phyloP scores from a whole-genome alignment of 2,113 vertebrate genomes.

The Anarhynchus alexandrinus region DNA sequence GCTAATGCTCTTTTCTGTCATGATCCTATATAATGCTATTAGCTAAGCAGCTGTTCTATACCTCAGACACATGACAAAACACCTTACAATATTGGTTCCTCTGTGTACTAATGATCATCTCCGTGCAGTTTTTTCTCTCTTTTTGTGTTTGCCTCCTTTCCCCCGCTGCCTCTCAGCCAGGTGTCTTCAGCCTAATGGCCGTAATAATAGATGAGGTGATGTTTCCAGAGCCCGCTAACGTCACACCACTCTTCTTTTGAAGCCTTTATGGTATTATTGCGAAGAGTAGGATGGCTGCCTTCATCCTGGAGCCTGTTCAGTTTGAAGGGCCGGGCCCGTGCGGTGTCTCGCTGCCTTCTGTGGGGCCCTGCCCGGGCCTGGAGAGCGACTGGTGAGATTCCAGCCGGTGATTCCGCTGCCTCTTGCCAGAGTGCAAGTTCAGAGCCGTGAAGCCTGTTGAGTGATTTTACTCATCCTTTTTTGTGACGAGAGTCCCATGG shows the following conservation, averaged over 20 bases:
- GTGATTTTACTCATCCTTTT: neutral
- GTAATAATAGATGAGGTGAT: neutral
- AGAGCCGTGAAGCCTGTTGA: neutral
- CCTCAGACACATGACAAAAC: constrained; percentile 23
- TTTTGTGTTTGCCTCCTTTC: neutral
- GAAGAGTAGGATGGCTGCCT: neutral
- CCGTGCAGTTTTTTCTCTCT: neutral
- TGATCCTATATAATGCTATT: constrained; percentile 56
- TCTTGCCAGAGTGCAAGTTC: neutral
- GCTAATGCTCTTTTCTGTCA: constrained; percentile 50
- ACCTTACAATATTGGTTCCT: neutral
- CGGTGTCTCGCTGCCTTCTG: accelerated
- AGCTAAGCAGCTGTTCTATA: constrained; percentile 47
- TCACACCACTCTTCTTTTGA: accelerated
- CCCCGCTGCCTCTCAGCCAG: neutral
- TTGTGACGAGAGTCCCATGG: neutral
- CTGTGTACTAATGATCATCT: neutral
- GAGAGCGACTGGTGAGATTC: neutral
- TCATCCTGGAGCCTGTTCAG: neutral
- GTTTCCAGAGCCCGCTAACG: neutral
- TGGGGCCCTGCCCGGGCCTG: neutral
- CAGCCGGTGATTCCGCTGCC: neutral
- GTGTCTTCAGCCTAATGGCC: neutral
- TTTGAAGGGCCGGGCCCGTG: neutral
- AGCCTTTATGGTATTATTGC: accelerated